Evolutionary conservation across 2,888 invertebrate species (phyloP), one percentile per base, ranked within the genome.

Genomic region (Hypolimnas misippus): DNA sequence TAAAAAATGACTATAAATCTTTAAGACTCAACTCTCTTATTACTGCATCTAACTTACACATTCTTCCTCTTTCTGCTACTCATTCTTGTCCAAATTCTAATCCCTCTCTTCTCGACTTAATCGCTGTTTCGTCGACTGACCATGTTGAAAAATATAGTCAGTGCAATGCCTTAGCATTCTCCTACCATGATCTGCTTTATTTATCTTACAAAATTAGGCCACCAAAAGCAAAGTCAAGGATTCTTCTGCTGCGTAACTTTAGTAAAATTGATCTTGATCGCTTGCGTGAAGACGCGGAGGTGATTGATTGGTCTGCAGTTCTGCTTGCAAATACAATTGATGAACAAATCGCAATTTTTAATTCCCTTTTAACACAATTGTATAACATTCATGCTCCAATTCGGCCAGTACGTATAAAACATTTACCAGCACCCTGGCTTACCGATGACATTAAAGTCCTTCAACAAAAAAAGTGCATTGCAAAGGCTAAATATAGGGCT

Each of bases 191-290:
- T 6, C 25, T 57, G 2, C 8, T 57, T 3, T 57, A 38, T 14
- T 33, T 57, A 17, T 38, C 49, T 7, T 50, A 57, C 49, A 57
- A 35, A 38, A 40, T 57, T 29, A 50, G 10, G 6, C 57, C 35
- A n/a, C 38, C 40, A n/a, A 40, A 51, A 51, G 21, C 12, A 2
- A 57, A 51, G 25, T 10, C 57, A 16, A 57, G 16, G 19, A 16
- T 40, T 3, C 10, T 40, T 16, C 19, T 51, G 17, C 38, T 38
- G 4, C 38, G 38, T 38, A 51, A 51, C 14, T 51, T 51, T 51
- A 19, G 14, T 51, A 31, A 31, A 10, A n/a, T 51, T 17, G 50
- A 51, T 14, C n/a, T 29, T 7, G 10, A 12, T n/a, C 12, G 29
- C 25, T n/a, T 50, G 29, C 50, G n/a, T 12, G 14, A 21, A 14